Base-by-base conservation (phyloP, 2,113 vertebrate species). In the Sceloporus undulatus region DNA sequence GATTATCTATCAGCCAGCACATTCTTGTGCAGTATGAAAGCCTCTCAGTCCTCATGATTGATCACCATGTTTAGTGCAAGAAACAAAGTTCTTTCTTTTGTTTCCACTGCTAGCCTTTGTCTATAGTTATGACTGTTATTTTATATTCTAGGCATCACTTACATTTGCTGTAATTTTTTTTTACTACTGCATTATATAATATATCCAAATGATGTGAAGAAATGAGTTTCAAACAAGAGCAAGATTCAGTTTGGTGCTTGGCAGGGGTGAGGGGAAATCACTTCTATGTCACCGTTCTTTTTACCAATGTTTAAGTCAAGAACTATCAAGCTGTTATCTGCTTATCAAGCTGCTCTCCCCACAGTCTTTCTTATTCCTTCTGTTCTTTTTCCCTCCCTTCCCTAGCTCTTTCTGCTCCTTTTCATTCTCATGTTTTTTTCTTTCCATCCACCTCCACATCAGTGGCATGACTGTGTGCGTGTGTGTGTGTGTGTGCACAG, bases 101-200 rank as follows among this genome's bases (percentile, higher is more conserved):
- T 42, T 62, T 40, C 27, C 66, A 70, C 34, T 62, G 25, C 52
- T 83, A 74, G 8, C 21, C 82, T 79, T 42, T 34, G 21, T 62
- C 2, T 65, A 21, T 23, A 79, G 29, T 56, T 62, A n/a, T 23
- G 14, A 52, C 73, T 77, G 59, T 7, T 40, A 38, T 40, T 88
- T 77, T 59, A 88, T 68, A 71, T 59, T 19, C 74, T 70, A 62
- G 42, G 27, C 34, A 42, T 27, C 18, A 21, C 7, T 56, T 70
- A 11, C 18, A 19, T 40, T 70, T 88, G 74, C 62, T 65, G 38
- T 70, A 21, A 34, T 34, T 34, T 34, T 34, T 34, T 25, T 16
- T 18, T 65, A 82, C 80, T 59, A 19, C 13, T 52, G 25, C 25
- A 77, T 85, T 85, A 65, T 85, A 19, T 42, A 84, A 54, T 83